phyloP scores from a whole-genome alignment of 2,113 vertebrate species.

The Daubentonia madagascariensis region DNA sequence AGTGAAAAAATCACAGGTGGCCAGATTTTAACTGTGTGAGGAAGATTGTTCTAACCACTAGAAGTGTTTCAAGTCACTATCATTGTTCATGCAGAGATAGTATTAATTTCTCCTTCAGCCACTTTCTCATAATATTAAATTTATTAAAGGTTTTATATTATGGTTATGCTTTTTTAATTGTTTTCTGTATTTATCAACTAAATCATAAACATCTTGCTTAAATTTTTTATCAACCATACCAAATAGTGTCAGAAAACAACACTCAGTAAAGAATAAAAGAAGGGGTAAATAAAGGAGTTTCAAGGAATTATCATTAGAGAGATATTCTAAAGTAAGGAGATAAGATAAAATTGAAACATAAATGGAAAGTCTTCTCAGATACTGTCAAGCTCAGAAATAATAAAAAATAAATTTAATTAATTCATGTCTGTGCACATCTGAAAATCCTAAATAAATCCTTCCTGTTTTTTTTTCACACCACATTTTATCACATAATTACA shows the following conservation, averaged over 20 bases:
- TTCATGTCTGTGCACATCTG: not conserved
- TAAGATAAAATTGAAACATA: not conserved
- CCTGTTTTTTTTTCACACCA: not conserved
- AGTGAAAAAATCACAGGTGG: not conserved
- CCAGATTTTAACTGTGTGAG: not conserved
- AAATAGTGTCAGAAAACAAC: not conserved
- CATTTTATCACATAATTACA: not conserved
- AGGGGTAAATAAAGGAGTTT: not conserved
- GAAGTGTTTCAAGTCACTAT: not conserved
- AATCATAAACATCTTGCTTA: not conserved
- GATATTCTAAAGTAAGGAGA: not conserved
- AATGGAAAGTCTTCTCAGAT: not conserved
- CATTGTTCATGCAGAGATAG: not conserved
- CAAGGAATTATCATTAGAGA: not conserved
- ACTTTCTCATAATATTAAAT: not conserved
- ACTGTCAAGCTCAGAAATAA: not conserved
- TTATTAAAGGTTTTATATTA: not conserved
- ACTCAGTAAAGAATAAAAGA: not conserved
- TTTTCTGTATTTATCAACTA: not conserved
- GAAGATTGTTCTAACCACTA: not conserved
- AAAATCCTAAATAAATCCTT: not conserved
- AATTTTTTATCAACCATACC: not conserved
- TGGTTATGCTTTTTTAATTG: not conserved
- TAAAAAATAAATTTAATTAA: not conserved
- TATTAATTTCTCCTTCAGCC: not conserved